phyloP scores from a whole-genome alignment of 2,888 invertebrate species.

The Agrilus mali region DNA sequence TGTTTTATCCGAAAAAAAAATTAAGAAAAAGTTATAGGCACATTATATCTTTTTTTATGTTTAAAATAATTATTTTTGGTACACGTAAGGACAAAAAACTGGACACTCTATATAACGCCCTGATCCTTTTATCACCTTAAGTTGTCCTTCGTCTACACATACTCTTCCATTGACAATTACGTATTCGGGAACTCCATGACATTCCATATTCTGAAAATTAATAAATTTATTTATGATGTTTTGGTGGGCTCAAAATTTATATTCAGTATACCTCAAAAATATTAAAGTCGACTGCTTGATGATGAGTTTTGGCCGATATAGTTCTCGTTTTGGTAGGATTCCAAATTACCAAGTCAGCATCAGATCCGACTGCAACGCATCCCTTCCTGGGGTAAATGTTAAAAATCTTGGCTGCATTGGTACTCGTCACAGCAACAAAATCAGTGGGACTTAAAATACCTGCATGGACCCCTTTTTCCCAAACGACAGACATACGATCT shows the following conservation, averaged over 20 bases:
- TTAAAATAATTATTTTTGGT: background rate
- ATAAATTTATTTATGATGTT: background rate
- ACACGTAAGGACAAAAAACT: constrained; percentile 35
- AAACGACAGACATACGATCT: constrained; percentile 85
- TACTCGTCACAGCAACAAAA: constrained; percentile 86
- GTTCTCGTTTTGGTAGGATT: constrained; percentile 67
- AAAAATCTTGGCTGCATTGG: constrained; percentile 87
- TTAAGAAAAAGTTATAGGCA: no score
- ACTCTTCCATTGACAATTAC: constrained; percentile 80
- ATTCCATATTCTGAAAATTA: constrained; percentile 55
- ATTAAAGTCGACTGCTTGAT: constrained; percentile 83
- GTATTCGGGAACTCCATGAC: constrained; percentile 76
- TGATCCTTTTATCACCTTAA: constrained; percentile 71
- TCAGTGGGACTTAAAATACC: constrained; percentile 79
- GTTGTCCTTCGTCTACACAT: constrained; percentile 70
- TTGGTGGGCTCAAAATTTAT: background rate
- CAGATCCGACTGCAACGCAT: constrained; percentile 72
- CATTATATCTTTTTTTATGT: no score
- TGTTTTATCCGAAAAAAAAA: no score
- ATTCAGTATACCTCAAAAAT: constrained; percentile 64
- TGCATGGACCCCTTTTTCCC: constrained; percentile 81
- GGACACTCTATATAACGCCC: constrained; percentile 72
- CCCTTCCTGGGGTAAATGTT: constrained; percentile 91
- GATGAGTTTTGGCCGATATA: constrained; percentile 78
- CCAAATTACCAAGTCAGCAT: constrained; percentile 92